Percentiles rank a stretch among this genome's conserved stretches.
phyloP scores from a whole-genome alignment of 1,140 invertebrate genomes.

The Caenorhabditis remanei region DNA sequence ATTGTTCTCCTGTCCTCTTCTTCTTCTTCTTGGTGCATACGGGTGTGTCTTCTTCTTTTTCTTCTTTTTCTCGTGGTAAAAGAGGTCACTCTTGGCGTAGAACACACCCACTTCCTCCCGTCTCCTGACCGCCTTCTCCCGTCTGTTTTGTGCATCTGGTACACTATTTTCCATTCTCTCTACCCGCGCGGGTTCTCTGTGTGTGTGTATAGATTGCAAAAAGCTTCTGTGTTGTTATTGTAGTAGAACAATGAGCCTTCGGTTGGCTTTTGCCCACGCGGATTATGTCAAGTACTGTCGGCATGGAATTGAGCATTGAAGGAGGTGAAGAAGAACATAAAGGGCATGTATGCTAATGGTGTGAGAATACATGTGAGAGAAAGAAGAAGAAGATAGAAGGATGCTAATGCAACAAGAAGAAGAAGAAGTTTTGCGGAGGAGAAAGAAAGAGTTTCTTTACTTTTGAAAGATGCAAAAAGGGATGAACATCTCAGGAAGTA shows the following conservation, averaged over 20 bases:
- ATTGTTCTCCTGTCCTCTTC: conserved; percentile 32
- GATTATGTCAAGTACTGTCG: conserved; percentile 56
- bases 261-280: conserved; percentile 49
- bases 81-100: conserved; percentile 51
- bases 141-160: conserved; percentile 52
- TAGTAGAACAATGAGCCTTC: conserved; percentile 44
- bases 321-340: background rate
- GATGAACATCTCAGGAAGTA: conserved; percentile 44
- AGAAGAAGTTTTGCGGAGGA: conserved; percentile 43
- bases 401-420: conserved; percentile 55
- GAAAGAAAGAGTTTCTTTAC: conserved; percentile 50
- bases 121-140: conserved; percentile 34
- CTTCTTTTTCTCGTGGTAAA: conserved; percentile 35
- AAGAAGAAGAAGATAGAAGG: conserved; percentile 38
- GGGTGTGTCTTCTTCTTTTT: conserved; percentile 38
- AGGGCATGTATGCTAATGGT: conserved; percentile 43
- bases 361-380: conserved; percentile 25
- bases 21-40: conserved; percentile 29
- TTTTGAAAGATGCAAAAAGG: conserved; percentile 26
- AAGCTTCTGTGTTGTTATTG: conserved; percentile 54
- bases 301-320: conserved; percentile 30
- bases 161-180: conserved; percentile 5
- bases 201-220: conserved; percentile 50
- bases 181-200: conserved; percentile 33
- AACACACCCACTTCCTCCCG: conserved; percentile 51